Conservation (phyloP, 2,888 invertebrate genomes). For the Scotopteryx bipunctaria region DNA sequence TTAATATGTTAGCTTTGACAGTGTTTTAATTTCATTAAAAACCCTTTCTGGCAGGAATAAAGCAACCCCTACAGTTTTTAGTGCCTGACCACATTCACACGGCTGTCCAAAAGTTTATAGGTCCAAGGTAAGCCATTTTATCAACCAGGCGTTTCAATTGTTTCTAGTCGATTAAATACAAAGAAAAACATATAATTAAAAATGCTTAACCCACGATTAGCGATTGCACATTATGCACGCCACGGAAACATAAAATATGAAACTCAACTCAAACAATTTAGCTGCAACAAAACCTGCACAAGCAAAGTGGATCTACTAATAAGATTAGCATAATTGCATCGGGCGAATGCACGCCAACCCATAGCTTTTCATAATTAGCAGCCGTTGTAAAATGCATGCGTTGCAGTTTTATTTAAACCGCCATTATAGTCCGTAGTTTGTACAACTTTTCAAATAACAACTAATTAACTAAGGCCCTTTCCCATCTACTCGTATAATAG, state of each 20-base stretch:
- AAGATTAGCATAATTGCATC: slow-evolving; percentile 78
- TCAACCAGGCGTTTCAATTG: no score
- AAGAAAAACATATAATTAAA: no score
- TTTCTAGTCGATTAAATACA: no score
- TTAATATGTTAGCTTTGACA: slow-evolving; percentile 25
- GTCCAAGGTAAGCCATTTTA: no score
- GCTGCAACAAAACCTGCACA: slow-evolving; percentile 44
- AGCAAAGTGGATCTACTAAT: slow-evolving; percentile 76
- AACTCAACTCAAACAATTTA: slow-evolving; percentile 20
- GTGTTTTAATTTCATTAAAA: slow-evolving; percentile 29
- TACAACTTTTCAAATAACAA: neutral
- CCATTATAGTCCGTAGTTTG: neutral
- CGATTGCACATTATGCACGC: slow-evolving; percentile 12
- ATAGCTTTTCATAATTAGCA: slow-evolving; percentile 75
- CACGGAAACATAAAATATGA: slow-evolving; percentile 18
- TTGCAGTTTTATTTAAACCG: slow-evolving; percentile 18
- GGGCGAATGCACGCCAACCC: slow-evolving; percentile 65
- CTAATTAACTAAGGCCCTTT: no score
- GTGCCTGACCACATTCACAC: neutral
- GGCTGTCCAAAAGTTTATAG: no score
- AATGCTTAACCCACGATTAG: slow-evolving; percentile 7
- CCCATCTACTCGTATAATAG: no score
- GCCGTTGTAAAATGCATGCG: slow-evolving; percentile 45
- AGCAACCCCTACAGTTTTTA: neutral
- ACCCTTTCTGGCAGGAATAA: slow-evolving; percentile 9